Conservation (phyloP, 2,888 invertebrate genomes). For the Drosophila rellima region DNA sequence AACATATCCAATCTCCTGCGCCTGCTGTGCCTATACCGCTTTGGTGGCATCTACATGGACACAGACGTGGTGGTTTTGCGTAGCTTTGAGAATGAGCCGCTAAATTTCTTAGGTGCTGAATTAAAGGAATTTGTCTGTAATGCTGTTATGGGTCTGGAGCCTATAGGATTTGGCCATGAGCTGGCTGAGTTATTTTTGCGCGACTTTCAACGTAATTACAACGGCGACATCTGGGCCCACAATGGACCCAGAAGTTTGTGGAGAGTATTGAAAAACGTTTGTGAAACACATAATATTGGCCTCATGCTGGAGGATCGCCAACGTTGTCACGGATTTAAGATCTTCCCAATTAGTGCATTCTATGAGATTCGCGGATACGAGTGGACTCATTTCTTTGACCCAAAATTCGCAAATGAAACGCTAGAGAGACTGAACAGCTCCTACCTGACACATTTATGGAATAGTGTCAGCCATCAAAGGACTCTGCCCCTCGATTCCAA, state of each 20-base stretch:
- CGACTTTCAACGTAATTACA: constrained; percentile 7
- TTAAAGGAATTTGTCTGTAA: not conserved
- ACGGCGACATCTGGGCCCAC: constrained; percentile 16
- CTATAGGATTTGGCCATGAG: constrained; percentile 17
- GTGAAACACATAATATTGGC: not conserved
- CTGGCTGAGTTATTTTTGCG: constrained; percentile 9
- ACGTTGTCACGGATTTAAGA: constrained; percentile 10
- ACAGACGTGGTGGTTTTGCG: constrained; percentile 14
- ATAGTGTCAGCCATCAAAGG: not conserved
- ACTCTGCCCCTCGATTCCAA: constrained; percentile 6
- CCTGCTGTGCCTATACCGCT: constrained; percentile 6
- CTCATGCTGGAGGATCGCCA: not conserved
- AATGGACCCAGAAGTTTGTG: constrained; percentile 15
- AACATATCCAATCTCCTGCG: constrained; percentile 14
- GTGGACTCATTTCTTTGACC: constrained; percentile 19
- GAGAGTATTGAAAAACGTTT: not conserved
- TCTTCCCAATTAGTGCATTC: constrained; percentile 5
- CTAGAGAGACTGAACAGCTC: constrained; percentile 1
- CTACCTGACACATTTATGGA: constrained; percentile 19
- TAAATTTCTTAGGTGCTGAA: constrained; percentile 13
- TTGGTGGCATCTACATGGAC: constrained; percentile 24
- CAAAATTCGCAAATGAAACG: constrained; percentile 1
- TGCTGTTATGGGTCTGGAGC: constrained; percentile 11
- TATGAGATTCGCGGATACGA: not conserved
- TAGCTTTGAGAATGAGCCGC: constrained; percentile 9